phyloP scores from a whole-genome alignment of 2,797 vertebrate species.

The Enoplosus armatus region DNA sequence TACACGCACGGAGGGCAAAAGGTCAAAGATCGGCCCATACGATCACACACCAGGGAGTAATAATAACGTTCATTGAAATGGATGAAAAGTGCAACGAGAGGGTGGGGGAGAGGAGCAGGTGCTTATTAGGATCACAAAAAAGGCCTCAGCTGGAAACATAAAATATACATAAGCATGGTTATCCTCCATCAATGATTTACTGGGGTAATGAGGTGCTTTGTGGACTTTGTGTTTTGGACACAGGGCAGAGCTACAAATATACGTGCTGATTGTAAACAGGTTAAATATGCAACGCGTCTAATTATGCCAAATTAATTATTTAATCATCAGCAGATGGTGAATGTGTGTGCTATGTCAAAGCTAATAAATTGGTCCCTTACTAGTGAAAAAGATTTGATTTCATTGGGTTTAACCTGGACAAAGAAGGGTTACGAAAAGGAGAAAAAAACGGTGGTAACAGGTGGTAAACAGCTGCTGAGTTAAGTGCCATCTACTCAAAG shows the following conservation, averaged over 20 bases:
- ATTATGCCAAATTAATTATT: constrained; percentile 85
- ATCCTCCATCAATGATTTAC: constrained; percentile 82
- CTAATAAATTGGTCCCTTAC: constrained; percentile 65
- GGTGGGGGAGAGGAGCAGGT: constrained; percentile 63
- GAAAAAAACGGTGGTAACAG: constrained; percentile 34
- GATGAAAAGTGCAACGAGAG: constrained; percentile 54
- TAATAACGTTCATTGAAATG: constrained; percentile 58
- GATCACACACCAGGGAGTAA: constrained; percentile 68
- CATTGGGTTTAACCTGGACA: constrained; percentile 56
- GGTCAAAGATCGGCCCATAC: constrained; percentile 70
- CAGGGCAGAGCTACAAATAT: constrained; percentile 55
- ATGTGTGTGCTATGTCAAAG: constrained; percentile 68
- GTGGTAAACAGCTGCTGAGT: constrained; percentile 47
- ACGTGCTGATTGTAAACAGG: constrained; percentile 67
- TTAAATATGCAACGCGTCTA: constrained; percentile 83
- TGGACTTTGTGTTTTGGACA: constrained; percentile 73
- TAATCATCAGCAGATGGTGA: constrained; percentile 77
- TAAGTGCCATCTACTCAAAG: constrained; percentile 22
- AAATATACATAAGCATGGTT: constrained; percentile 81
- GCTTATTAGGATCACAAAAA: constrained; percentile 75
- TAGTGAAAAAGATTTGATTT: constrained; percentile 65
- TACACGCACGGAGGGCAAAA: constrained; percentile 65
- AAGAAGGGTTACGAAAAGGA: constrained; percentile 48
- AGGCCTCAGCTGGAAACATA: constrained; percentile 77
- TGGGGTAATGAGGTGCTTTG: constrained; percentile 65